A percentile compares a stretch with the other conserved stretches of the same genome.
Evolutionary conservation across 2,113 vertebrate genomes (phyloP).

Genomic region (Dasyprocta punctata): DNA sequence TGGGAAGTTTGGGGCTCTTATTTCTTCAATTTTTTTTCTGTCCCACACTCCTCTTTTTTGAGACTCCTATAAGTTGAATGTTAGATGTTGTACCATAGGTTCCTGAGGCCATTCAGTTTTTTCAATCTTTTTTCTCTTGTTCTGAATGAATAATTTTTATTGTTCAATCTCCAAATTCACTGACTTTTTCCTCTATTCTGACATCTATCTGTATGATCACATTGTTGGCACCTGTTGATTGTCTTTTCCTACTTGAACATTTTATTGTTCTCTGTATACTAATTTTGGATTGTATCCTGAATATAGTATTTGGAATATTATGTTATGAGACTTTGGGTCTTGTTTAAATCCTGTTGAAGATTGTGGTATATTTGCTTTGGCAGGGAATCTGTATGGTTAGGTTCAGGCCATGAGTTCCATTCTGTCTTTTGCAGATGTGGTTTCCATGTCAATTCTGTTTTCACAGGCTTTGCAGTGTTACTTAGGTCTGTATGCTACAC

Average conservation of each 20-base stretch:
- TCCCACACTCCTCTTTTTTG: neutral
- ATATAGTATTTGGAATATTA: neutral
- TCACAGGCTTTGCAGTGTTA: conserved; percentile 12
- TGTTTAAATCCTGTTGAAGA: neutral
- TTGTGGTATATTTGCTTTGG: neutral
- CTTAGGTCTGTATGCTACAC: neutral
- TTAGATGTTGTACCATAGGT: neutral
- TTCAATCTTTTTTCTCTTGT: neutral
- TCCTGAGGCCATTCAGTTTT: neutral
- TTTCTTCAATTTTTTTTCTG: neutral
- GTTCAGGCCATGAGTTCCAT: neutral
- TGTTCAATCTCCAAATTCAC: neutral
- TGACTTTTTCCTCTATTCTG: conserved; percentile 25
- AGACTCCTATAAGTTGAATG: neutral
- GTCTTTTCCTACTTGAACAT: conserved; percentile 13
- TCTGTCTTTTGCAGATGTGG: neutral
- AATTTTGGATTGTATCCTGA: conserved; percentile 10
- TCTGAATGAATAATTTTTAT: neutral
- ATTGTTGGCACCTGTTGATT: conserved; percentile 1
- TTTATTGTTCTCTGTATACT: conserved; percentile 37
- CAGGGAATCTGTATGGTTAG: neutral
- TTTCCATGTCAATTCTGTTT: conserved; percentile 12
- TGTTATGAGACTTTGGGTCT: neutral
- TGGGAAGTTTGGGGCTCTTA: neutral
- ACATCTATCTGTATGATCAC: neutral